phyloP scores from a whole-genome alignment of 1,140 invertebrate genomes.

The Ephestia elutella region DNA sequence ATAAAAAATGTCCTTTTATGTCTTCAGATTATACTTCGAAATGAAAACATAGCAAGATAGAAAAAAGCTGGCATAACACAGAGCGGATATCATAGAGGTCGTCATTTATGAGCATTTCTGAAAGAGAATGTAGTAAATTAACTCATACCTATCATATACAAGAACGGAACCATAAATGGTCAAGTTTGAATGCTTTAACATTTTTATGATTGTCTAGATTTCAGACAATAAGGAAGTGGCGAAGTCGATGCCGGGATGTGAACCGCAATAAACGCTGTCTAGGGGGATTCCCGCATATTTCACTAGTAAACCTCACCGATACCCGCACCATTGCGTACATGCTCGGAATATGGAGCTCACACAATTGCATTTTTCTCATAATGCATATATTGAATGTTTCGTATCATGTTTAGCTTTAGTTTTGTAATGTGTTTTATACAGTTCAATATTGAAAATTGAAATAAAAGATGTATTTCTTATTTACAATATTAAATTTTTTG shows the following conservation, averaged over 20 bases:
- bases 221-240: neutral
- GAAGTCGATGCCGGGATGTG: neutral
- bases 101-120: no score
- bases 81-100: no score
- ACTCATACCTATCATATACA: no score
- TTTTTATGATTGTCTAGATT: neutral
- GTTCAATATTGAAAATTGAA: no score
- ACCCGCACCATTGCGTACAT: neutral
- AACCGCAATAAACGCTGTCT: conserved; percentile 1
- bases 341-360: neutral
- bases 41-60: no score
- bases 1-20: no score
- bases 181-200: neutral
- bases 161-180: neutral
- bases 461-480: no score
- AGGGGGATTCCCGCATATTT: neutral
- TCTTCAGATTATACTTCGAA: no score
- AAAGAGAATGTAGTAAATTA: no score
- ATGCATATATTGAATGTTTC: neutral
- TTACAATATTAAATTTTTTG: no score
- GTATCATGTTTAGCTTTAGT: neutral
- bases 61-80: no score
- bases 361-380: neutral
- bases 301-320: neutral
- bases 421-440: no score